Base-by-base conservation (phyloP, 2,797 vertebrate species). In the Delichon dasypus region DNA sequence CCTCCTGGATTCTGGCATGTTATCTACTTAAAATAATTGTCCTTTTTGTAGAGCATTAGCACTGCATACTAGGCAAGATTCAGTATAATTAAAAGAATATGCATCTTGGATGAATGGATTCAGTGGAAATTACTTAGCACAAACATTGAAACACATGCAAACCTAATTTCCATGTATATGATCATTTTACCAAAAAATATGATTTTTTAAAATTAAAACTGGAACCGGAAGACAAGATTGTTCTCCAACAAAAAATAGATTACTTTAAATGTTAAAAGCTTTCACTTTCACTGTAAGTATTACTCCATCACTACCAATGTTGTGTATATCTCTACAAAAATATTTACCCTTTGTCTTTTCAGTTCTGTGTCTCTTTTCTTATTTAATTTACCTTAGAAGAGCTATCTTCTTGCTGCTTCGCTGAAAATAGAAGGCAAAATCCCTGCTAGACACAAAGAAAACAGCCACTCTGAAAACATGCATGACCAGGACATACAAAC, bases 61-160 rank as follows among this genome's bases (percentile, higher is more conserved):
- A 81, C 44, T 75, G 62, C 58, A 79, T 34, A 45, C 58, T 82
- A 92, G 77, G 79, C 86, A 93, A 87, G 48, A 94, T 85, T 95
- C 73, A 93, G 65, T 87, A 76, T 70, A 88, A 65, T 88, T 93
- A 77, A 34, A 84, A 51, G 71, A 94, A 82, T 36, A 55, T 10
- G 5, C 15, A 70, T 19, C 29, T 57, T 71, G 53, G n/a, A 61
- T 83, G 8, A 9, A 25, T 61, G 9, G n/a, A 80, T 54, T 60
- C 57, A 48, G 22, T 64, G 9, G 44, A 77, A 71, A 71, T 23
- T 77, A 23, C 47, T 76, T 80, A 60, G 42, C 11, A 4, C 27
- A 7, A 79, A 82, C n/a, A 50, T 18, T 79, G 44, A 86, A 84
- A 83, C 27, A 51, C 17, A 38, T 4, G 8, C 9, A 91, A 88